Base-by-base conservation (phyloP, 2,113 vertebrate genomes). In the Nerophis lumbriciformis region DNA sequence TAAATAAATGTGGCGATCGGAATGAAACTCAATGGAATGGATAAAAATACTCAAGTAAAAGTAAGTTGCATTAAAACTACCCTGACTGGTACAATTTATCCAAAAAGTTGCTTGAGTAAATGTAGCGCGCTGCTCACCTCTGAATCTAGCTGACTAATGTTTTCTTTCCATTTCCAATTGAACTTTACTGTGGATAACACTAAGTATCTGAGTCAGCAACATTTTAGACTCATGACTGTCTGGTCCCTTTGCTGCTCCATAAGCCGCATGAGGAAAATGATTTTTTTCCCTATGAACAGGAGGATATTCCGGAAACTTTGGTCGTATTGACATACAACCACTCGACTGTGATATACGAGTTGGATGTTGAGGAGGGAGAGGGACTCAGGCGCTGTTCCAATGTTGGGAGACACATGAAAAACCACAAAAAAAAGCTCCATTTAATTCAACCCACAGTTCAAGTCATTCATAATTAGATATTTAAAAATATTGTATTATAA, bases 391-490 rank as follows among this genome's bases (percentile, higher is more conserved):
- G 10, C 55, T 1, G 48, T 76, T 76, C 73, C 77, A 81, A 49
- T 77, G 53, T 80, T 75, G 68, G 79, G 67, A 78, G 75, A 66
- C 70, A 73, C 69, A 76, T 83, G 79, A 83, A 87, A 80, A 72
- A 81, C 79, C 73, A 78, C 71, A 80, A 74, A 79, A 28, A 28
- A 28, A 66, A 16, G 6, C 78, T 55, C 73, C 64, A 71, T 68
- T 70, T 70, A 58, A 66, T 83, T 75, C 67, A 67, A 2, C 28
- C 28, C 28, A 28, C 28, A 28, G 28, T 28, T 28, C 28, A 28
- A 28, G 28, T 28, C 28, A 4, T 28, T 28, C 3, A 28, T 28
- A 28, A 28, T 28, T 28, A 28, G 28, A 28, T 28, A 28, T 28
- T 28, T 2, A 1, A 28, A 28, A 28, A 28, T 28, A 28, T 28